These are phyloP conservation scores for Sibirionetta formosa DNA, from an alignment of 2,797 vertebrate genomes.

Conservation along the genomic window DNA sequence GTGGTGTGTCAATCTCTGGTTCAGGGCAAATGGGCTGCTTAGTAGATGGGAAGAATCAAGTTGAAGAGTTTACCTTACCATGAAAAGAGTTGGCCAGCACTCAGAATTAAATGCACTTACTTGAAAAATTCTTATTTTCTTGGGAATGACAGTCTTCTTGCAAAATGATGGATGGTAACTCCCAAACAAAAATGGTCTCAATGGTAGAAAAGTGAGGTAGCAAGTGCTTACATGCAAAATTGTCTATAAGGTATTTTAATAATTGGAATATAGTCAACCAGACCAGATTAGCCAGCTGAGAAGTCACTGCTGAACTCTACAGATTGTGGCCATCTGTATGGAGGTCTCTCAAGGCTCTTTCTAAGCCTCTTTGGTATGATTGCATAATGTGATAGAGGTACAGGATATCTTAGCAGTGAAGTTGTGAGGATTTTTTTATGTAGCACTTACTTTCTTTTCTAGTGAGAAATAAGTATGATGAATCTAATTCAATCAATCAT, in stretches of 20 bases:
- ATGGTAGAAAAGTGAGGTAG: not conserved
- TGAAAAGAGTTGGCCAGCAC: not conserved
- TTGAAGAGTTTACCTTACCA: not conserved
- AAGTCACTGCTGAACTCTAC: not conserved
- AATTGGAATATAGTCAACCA: not conserved
- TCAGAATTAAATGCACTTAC: not conserved
- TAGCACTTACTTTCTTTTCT: not conserved
- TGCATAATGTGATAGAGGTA: not conserved
- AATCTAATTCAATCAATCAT: not conserved
- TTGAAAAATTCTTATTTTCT: not conserved
- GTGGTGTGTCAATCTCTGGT: not conserved
- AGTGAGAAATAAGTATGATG: not conserved
- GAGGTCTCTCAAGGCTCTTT: not conserved
- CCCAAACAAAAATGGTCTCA: not conserved
- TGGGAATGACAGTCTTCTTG: not conserved
- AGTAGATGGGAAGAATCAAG: not conserved
- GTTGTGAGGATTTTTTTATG: not conserved
- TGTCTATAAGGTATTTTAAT: not conserved
- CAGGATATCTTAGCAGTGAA: not conserved
- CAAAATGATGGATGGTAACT: not conserved
- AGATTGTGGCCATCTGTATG: not conserved
- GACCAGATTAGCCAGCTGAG: not conserved
- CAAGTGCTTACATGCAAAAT: not conserved
- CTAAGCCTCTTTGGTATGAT: not conserved
- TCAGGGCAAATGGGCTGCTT: not conserved